Conservation (phyloP, 2,888 invertebrate genomes). For the Hemicrepidius hirtus region DNA sequence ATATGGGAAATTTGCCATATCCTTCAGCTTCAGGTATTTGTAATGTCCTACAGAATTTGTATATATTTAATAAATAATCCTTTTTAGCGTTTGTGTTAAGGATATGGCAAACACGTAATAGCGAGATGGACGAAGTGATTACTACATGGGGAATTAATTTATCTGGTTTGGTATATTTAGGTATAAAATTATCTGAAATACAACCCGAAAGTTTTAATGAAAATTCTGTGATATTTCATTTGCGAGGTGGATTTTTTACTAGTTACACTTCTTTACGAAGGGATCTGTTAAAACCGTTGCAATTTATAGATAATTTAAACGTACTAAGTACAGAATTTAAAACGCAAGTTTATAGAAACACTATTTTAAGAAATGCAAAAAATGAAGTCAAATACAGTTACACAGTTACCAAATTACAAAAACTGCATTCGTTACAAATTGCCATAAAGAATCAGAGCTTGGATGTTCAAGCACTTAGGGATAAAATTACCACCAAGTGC, state of each 20-base stretch:
- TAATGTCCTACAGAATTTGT: background rate
- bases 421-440: slow-evolving; percentile 82
- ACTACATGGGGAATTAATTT: slow-evolving; percentile 91
- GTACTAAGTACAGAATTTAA: slow-evolving; percentile 61
- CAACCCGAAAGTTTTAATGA: slow-evolving; percentile 80
- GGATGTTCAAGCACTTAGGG: slow-evolving; percentile 75
- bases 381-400: slow-evolving; percentile 84
- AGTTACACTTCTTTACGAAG: slow-evolving; percentile 72
- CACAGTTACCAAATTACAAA: slow-evolving; percentile 81
- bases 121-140: slow-evolving; percentile 76
- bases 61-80: slow-evolving; percentile 13
- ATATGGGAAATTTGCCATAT: slow-evolving; percentile 77
- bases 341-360: slow-evolving; percentile 66
- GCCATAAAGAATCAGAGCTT: slow-evolving; percentile 81
- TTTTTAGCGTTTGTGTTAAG: slow-evolving; percentile 69
- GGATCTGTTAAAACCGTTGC: slow-evolving; percentile 63
- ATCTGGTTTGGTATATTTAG: slow-evolving; percentile 86
- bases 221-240: slow-evolving; percentile 88
- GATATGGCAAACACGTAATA: slow-evolving; percentile 69
- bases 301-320: slow-evolving; percentile 67
- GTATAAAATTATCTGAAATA: slow-evolving; percentile 80
- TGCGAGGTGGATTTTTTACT: slow-evolving; percentile 91
- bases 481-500: slow-evolving; percentile 68
- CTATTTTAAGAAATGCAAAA: slow-evolving; percentile 74
- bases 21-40: slow-evolving; percentile 68